These are phyloP conservation scores for Dipodomys spectabilis DNA, from an alignment of 2,113 vertebrate species.

Conservation along the genomic window DNA sequence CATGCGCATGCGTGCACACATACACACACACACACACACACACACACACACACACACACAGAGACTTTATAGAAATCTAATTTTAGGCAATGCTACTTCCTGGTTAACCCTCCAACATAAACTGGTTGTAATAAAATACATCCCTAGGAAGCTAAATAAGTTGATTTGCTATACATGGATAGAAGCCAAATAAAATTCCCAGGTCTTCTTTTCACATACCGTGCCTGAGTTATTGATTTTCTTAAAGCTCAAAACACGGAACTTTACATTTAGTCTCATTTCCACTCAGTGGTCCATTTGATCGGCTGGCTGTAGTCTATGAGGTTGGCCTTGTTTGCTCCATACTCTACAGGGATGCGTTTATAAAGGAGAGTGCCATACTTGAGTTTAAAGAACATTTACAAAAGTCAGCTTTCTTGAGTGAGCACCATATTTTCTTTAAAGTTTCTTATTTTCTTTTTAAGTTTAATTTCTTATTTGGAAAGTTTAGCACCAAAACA, in stretches of 20 bases:
- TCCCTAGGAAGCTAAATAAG: slow-evolving; percentile 35
- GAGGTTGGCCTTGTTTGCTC: neutral
- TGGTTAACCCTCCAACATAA: slow-evolving; percentile 61
- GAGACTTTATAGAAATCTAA: slow-evolving; percentile 54
- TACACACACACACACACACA: neutral
- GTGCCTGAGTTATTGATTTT: slow-evolving; percentile 62
- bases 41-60: neutral
- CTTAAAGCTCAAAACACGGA: slow-evolving; percentile 37
- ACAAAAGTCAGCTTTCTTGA: slow-evolving; percentile 29
- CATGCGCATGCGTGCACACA: neutral
- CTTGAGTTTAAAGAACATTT: neutral
- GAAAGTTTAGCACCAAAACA: neutral
- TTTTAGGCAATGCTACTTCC: slow-evolving; percentile 55
- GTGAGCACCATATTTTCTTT: slow-evolving; percentile 60
- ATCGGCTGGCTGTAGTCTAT: slow-evolving; percentile 24
- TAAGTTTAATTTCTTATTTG: slow-evolving; percentile 31
- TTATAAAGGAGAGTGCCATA: slow-evolving; percentile 4
- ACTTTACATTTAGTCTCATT: slow-evolving; percentile 65
- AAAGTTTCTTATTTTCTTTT: slow-evolving; percentile 35
- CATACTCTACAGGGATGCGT: slow-evolving; percentile 25
- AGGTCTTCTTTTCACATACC: slow-evolving; percentile 62
- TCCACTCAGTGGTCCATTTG: neutral
- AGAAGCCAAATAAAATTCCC: slow-evolving; percentile 66
- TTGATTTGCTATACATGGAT: slow-evolving; percentile 60
- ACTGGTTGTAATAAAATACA: slow-evolving; percentile 52